Base-by-base conservation (phyloP, 30 jellyfish, hydroid and myxozoan genomes). In the Aurelia aurita complex sp. Pacific region DNA sequence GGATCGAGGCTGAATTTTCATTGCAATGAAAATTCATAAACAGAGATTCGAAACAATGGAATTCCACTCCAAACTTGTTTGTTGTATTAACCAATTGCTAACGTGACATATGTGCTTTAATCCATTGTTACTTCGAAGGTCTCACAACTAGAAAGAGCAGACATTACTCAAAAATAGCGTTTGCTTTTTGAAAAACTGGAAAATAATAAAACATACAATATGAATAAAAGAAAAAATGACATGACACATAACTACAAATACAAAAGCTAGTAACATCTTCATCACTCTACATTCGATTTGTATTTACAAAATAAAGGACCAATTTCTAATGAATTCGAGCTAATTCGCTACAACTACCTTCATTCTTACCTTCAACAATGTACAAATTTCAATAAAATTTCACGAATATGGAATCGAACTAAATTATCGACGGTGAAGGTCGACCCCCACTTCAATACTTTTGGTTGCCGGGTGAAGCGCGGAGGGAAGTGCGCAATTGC, bases 221-320 rank as follows among this genome's bases (percentile, higher is more conserved):
- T 32, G 19, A 34, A 74, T 76, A 34, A 76, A 7, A 59, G 50
- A 43, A 67, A 43, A 13, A 66, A 15, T 51, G 38, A 64, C 43
- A 59, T 43, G 75, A 68, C 77, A 40, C 4, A 23, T 32, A 17
- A 83, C 75, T 33, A 73, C 73, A 73, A 73, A 10, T 60, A 83
- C 63, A 60, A 72, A 71, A 72, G 83, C 81, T 60, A 50, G 86
- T 42, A 80, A 54, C 67, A 46, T 34, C 40, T 59, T 69, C 67
- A 76, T 40, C 85, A 83, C 71, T 69, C 86, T 83, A 83, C 73
- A 62, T 73, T 11, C 17, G 76, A 73, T 71, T 62, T 35, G 29
- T 83, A 83, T 83, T 59, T 70, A 83, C 86, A 83, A 17, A 38
- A 76, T 64, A 64, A 81, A 60, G 81, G 67, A 70, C 76, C 29